Conservation (phyloP, 2,113 vertebrate genomes). For the Phrynocephalus versicolor region DNA sequence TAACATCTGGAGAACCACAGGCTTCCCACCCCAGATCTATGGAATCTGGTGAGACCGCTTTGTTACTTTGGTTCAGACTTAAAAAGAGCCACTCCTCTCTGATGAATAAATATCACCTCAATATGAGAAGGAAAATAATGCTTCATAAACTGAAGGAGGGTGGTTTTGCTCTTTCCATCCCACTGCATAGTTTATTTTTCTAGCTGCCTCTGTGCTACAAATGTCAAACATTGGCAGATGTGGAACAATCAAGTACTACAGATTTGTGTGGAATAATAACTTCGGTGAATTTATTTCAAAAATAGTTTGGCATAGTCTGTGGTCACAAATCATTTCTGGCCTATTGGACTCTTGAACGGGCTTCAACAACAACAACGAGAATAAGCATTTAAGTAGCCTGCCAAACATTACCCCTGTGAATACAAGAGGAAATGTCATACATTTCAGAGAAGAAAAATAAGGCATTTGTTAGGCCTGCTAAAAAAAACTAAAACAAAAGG, state of each 20-base stretch:
- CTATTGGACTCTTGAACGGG: not conserved
- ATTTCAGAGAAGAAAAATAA: constrained; percentile 8
- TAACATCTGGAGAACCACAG: not conserved
- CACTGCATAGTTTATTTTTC: not conserved
- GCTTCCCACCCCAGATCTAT: no score
- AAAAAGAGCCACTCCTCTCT: not conserved
- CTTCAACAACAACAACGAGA: not conserved
- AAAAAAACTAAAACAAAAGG: not conserved
- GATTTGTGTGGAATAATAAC: not conserved
- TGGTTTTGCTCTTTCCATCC: not conserved
- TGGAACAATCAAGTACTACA: not conserved
- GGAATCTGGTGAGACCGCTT: not conserved
- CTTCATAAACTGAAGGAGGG: not conserved
- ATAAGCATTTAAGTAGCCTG: not conserved
- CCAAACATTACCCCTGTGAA: not conserved
- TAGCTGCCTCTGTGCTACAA: not conserved
- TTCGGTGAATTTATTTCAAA: constrained; percentile 6
- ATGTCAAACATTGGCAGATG: not conserved
- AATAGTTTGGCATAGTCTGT: not conserved
- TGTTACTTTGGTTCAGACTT: not conserved
- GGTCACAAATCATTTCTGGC: not conserved
- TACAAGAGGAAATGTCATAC: not conserved
- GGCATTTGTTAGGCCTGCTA: not conserved
- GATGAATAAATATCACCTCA: not conserved
- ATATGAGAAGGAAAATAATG: not conserved